Evolutionary conservation across 1,140 invertebrate genomes (phyloP), one percentile per base, ranked within the genome.

Genomic region (Brachionus sp.): DNA sequence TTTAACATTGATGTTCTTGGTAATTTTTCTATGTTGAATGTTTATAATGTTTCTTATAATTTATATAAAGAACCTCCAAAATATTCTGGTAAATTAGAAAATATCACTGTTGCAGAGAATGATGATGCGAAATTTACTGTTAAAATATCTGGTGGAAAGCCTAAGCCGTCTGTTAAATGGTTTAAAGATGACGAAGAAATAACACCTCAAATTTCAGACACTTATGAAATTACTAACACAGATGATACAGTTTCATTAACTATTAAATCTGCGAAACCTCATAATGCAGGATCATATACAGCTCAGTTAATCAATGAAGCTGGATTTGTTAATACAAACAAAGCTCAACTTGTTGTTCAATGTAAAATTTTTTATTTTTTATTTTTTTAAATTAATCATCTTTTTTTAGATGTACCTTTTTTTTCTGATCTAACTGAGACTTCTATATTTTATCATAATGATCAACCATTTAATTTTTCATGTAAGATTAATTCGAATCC

Each of bases 401-500:
- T n/a, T n/a, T n/a, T n/a, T 82, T 44, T 68, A 82, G 78, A 16
- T 42, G 0, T 10, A 64, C 78, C 78, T 29, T 1, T 66, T 0
- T 82, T 82, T 68, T n/a, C 9, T 19, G 6, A 3, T n/a, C 3
- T 3, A 9, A n/a, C 78, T n/a, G 53, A 44, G 33, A 5, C 25
- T 16, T 13, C 46, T n/a, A 7, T 5, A 6, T 6, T 29, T 66
- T 2, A 64, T 16, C 5, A n/a, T n/a, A 82, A 44, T 19, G 57
- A 82, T 33, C 5, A 66, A 9, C n/a, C 6, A 3, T 13, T 66
- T 16, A 39, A 3, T n/a, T 39, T 97, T 90, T 95, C 96, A 90
- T 96, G 95, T 89, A 92, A 94, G 85, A 94, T 97, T 85, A 93
- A 94, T 86, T 94, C 95, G 84, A 94, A 95, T 90, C 95, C 95